Percentiles rank a stretch among this genome's conserved stretches.
Evolutionary conservation across 2,888 invertebrate species (phyloP).

Genomic region (Agapostemon virescens): DNA sequence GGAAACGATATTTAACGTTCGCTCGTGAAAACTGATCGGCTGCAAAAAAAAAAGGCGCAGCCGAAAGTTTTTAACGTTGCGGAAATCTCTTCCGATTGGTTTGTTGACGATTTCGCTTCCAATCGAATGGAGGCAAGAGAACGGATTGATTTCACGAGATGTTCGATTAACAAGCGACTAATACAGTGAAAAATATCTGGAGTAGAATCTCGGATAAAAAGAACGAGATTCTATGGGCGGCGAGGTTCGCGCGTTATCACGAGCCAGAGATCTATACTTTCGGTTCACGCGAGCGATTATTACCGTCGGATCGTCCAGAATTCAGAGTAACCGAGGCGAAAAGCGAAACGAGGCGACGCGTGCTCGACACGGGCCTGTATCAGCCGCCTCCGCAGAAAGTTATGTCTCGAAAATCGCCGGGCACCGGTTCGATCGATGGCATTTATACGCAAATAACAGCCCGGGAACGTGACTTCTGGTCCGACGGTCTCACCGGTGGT

Average conservation of each 20-base stretch:
- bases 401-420: constrained; percentile 43
- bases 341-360: constrained; percentile 14
- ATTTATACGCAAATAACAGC: constrained; percentile 55
- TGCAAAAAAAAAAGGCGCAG: not conserved
- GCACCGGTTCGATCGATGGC: constrained; percentile 38
- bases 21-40: not conserved
- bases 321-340: not conserved
- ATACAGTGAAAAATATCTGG: not conserved
- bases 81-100: not conserved
- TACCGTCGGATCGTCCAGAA: not conserved
- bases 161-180: not conserved
- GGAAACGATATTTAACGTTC: not conserved
- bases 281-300: constrained; percentile 23
- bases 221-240: not conserved
- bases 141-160: not conserved
- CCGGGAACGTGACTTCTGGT: constrained; percentile 34
- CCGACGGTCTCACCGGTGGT: constrained; percentile 22
- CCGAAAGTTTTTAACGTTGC: not conserved
- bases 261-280: not conserved
- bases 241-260: not conserved
- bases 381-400: constrained; percentile 26
- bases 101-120: not conserved
- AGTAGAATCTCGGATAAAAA: not conserved
- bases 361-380: constrained; percentile 1
- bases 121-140: not conserved